phyloP scores from a whole-genome alignment of 2,888 invertebrate genomes.

The Leuctra nigra region DNA sequence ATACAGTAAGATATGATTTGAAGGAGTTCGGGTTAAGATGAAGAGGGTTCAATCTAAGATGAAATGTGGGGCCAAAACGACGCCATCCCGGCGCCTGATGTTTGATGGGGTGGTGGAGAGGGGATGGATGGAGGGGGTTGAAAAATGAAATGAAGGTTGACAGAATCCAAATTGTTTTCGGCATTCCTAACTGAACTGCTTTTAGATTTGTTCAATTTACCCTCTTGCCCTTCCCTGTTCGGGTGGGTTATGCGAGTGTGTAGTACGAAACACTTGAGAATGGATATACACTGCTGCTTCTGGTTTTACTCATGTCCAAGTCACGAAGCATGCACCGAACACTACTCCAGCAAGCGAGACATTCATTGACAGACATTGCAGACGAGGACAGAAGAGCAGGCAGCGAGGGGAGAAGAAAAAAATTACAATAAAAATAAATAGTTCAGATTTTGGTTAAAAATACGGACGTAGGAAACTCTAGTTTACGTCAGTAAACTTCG shows the following conservation, averaged over 20 bases:
- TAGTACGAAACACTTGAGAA: too few relatives aligned
- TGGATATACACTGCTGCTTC: neutral
- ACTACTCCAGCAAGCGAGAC: too few relatives aligned
- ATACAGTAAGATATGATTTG: too few relatives aligned
- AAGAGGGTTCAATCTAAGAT: neutral
- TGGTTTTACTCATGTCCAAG: neutral
- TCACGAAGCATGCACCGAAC: too few relatives aligned
- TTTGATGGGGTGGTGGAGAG: neutral
- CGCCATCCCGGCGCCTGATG: constrained; percentile 5
- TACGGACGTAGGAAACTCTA: neutral
- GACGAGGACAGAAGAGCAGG: too few relatives aligned
- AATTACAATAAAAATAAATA: neutral
- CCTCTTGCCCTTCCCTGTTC: too few relatives aligned
- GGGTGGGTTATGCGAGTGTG: too few relatives aligned
- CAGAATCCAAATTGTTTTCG: constrained; percentile 25
- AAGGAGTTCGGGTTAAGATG: too few relatives aligned
- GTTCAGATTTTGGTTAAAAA: neutral
- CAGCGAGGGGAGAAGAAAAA: too few relatives aligned
- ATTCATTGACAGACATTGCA: too few relatives aligned
- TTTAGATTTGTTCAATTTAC: neutral
- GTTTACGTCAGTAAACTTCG: neutral
- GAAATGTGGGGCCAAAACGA: constrained; percentile 4
- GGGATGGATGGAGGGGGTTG: neutral
- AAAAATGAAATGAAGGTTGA: constrained; percentile 27
- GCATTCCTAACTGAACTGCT: constrained; percentile 14